phyloP scores from a whole-genome alignment of 2,113 vertebrate genomes.

The Platysteira castanea region DNA sequence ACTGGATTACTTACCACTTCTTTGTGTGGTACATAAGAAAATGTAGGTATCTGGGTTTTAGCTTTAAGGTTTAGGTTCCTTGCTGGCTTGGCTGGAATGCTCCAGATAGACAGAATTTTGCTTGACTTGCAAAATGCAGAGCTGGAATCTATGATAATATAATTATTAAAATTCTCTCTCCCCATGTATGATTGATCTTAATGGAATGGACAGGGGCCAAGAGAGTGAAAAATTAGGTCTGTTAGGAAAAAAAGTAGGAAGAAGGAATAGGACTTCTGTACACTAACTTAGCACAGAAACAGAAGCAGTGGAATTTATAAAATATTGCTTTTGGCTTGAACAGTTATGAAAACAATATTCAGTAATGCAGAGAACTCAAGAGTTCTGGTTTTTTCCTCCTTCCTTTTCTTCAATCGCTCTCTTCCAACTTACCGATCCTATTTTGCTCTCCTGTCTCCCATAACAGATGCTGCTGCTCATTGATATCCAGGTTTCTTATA shows the following conservation, averaged over 20 bases:
- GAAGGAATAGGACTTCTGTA: neutral
- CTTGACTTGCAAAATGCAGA: neutral
- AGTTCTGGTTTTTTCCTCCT: neutral
- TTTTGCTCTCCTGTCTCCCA: neutral
- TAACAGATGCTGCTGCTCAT: slow-evolving; percentile 85
- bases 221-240: neutral
- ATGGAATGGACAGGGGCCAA: neutral
- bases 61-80: neutral
- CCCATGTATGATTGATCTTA: neutral
- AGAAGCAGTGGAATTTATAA: neutral
- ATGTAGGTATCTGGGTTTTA: neutral
- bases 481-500: slow-evolving; percentile 91
- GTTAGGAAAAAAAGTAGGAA: neutral
- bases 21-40: neutral
- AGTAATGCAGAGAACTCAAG: neutral
- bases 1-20: neutral
- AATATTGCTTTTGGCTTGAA: neutral
- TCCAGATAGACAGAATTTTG: neutral
- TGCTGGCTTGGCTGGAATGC: neutral
- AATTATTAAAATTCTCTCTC: neutral
- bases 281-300: neutral
- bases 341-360: neutral
- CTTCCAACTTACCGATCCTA: neutral
- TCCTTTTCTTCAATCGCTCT: neutral
- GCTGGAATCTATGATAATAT: neutral